Conservation (phyloP, 2,888 invertebrate species). For the Pediacus dermestoides region DNA sequence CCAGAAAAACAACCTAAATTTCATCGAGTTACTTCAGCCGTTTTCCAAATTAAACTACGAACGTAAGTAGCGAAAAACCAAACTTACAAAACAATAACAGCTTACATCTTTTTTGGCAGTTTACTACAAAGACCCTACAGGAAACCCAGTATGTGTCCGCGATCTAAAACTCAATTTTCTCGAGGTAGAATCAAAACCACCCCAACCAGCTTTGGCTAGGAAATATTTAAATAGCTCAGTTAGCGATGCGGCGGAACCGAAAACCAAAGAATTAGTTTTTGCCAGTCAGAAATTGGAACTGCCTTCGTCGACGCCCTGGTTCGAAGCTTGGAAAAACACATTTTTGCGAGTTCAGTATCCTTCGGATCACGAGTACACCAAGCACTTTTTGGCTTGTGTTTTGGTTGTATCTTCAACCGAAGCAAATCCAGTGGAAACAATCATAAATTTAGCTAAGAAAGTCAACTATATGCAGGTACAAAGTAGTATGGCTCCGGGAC, state of each 20-base stretch:
- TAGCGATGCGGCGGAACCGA: constrained; percentile 41
- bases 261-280: constrained; percentile 32
- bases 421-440: constrained; percentile 75
- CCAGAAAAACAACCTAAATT: constrained; percentile 85
- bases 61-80: constrained; percentile 52
- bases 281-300: constrained; percentile 61
- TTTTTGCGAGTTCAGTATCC: constrained; percentile 85
- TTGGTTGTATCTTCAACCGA: constrained; percentile 71
- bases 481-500: constrained; percentile 54
- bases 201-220: constrained; percentile 76
- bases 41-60: constrained; percentile 75
- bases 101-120: constrained; percentile 58
- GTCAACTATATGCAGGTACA: constrained; percentile 75
- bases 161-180: constrained; percentile 75
- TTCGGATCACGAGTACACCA: constrained; percentile 94
- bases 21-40: constrained; percentile 86
- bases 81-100: constrained; percentile 2
- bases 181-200: constrained; percentile 78
- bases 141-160: constrained; percentile 66
- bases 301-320: constrained; percentile 85
- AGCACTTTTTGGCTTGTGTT: constrained; percentile 81
- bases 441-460: constrained; percentile 75
- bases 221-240: constrained; percentile 68
- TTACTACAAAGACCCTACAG: constrained; percentile 79
- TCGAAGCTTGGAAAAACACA: constrained; percentile 90